Conservation (phyloP, 2,888 invertebrate species). For the Petrolisthes cinctipes region DNA sequence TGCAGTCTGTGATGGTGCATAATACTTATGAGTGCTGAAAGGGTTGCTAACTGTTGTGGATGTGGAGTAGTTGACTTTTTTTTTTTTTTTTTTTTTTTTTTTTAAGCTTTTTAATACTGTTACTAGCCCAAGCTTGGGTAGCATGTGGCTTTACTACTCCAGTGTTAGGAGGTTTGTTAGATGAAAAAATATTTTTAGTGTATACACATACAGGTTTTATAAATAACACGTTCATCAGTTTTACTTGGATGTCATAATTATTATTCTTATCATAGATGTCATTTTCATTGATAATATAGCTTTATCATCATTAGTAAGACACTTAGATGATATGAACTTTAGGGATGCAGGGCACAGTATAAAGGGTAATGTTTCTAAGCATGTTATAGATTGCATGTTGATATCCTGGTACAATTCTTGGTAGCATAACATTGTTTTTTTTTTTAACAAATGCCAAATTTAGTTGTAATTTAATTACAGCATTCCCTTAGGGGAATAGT, state of each 20-base stretch:
- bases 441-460: too few species aligned
- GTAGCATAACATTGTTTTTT: too few species aligned
- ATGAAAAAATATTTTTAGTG: conserved; percentile 49
- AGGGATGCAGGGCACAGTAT: conserved; percentile 18
- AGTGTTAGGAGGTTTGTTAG: conserved; percentile 41
- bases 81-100: too few species aligned
- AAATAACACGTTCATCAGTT: conserved; percentile 12
- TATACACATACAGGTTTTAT: conserved; percentile 50
- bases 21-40: conserved; percentile 48
- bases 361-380: not conserved
- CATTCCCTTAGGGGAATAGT: too few species aligned
- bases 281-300: conserved; percentile 39
- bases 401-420: too few species aligned
- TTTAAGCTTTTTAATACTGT: conserved; percentile 59
- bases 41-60: conserved; percentile 60
- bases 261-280: conserved; percentile 20
- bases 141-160: conserved; percentile 53
- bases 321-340: not conserved
- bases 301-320: not conserved
- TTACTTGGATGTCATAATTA: conserved; percentile 22
- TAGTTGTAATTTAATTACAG: too few species aligned
- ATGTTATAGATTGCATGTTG: too few species aligned
- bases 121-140: conserved; percentile 52
- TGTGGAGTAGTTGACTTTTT: conserved; percentile 44
- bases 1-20: conserved; percentile 61